Base-by-base conservation (phyloP, 2,797 vertebrate species). In the Orientallactaga sibirica region DNA sequence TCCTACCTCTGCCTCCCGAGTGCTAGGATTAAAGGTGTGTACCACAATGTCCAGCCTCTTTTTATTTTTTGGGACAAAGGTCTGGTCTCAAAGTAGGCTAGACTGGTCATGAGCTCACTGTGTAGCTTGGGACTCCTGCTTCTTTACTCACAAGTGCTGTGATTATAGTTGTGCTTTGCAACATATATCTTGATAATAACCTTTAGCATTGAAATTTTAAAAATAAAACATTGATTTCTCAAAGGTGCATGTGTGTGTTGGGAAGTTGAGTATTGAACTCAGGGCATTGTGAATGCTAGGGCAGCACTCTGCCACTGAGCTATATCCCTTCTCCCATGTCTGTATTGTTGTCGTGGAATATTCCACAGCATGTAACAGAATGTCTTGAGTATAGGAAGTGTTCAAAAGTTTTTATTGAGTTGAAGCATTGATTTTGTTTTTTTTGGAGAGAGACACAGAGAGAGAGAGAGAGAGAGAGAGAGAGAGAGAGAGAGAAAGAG, bases 291-390 rank as follows among this genome's bases (percentile, higher is more conserved):
- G 19, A 5, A 7, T 43, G 4, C 16, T 15, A 52, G 15, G 27
- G 14, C 48, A 48, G 11, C 2, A n/a, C 7, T 62, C 18, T 10
- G 29, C 24, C 7, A 15, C 27, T 41, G 16, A 70, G 48, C 25
- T 88, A 16, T 25, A 37, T 19, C 25, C 2, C 16, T 22, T 22
- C 4, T 7, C 14, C 7, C 27, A 11, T 22, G 2, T 10, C 43
- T 91, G 66, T 88, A 15, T 91, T 93, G 41, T 77, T 91, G 41
- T 87, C 43, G 91, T 92, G 61, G 1, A 74, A 20, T 62, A 58
- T 27, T 29, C n/a, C 33, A 41, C 1, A 71, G n/a, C 33, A 68
- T 12, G 27, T 74, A 41, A 58, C 19, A 68, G 64, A 73, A 55
- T 68, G 52, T 29, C 66, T 92, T 86, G 24, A 78, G 2, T 25